Base-by-base conservation (phyloP, 1,140 invertebrate genomes). In the Drosophila takahashii region DNA sequence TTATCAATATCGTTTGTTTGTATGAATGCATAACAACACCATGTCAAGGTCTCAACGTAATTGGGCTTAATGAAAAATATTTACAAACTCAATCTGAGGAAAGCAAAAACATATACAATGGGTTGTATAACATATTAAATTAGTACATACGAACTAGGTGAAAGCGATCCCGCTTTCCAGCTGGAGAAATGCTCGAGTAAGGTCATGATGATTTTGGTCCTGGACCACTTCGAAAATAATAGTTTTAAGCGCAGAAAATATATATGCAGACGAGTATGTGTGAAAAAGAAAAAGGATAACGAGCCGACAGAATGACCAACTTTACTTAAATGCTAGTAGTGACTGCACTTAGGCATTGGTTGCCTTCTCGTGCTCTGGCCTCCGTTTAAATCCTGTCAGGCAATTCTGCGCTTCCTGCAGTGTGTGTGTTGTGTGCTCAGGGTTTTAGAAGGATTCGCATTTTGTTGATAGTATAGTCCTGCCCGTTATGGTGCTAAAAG, bases 401-500 rank as follows among this genome's bases (percentile, higher is more conserved):
- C 27, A 41, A 54, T 27, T 36, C 45, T 74, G 34, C 42, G 58
- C 39, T 32, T 36, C 52, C 26, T 44, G 36, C 52, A 32, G 29
- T 51, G 26, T 70, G 26, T 70, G 32, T 65, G 42, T 39, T 59
- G 42, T 79, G 41, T 52, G 16, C 47, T 54, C 8, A 18, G 8
- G 10, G 29, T 18, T 41, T 27, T 10, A 61, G 45, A 42, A 52
- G 16, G 29, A 50, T 18, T 29, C 15, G 27, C 13, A 16, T 27
- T 37, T 59, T 53, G 41, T 22, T 27, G 16, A 57, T 18, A 8
- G 8, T 57, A n/a, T n/a, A n/a, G 27, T 39, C 16, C 15, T 37
- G 26, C 5, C 13, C 1, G 16, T 26, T 32, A 48, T 50, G 64
- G 53, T 83, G 81, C 81, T 95, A 97, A 93, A 97, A 97, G 81